A percentile compares a stretch with the other conserved stretches of the same genome.
Conservation (phyloP, 53 echinoderm and acorn worm genomes). For the Stichopus horrens region DNA sequence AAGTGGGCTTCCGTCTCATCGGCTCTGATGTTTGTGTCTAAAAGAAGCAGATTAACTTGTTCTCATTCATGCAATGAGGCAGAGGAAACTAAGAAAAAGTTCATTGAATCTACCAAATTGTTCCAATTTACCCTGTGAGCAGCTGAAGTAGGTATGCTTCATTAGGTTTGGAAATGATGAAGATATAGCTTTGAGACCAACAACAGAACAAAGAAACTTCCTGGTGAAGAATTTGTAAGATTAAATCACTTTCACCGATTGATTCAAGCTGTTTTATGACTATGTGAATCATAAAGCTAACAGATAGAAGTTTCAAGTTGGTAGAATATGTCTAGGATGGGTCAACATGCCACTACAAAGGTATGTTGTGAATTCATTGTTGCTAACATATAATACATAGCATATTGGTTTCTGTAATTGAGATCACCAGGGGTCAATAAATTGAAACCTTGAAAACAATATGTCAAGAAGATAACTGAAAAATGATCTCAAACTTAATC, state of each 20-base stretch:
- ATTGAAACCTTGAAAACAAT: too few relatives aligned
- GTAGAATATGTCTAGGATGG: too few relatives aligned
- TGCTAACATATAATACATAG: too few relatives aligned
- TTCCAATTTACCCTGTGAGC: neutral
- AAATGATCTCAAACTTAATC: too few relatives aligned
- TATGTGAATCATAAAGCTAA: constrained; percentile 34
- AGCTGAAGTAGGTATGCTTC: neutral
- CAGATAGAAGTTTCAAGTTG: neutral
- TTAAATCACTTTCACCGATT: neutral
- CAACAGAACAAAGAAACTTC: constrained; percentile 13
- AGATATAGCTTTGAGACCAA: neutral
- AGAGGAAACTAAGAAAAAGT: constrained; percentile 13
- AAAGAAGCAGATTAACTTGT: neutral
- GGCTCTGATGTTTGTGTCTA: neutral
- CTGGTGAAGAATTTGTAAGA: neutral
- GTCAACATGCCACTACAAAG: too few relatives aligned
- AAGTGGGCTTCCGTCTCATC: neutral
- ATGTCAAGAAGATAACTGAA: too few relatives aligned
- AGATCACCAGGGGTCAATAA: too few relatives aligned
- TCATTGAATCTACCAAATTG: neutral
- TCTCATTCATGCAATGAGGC: neutral
- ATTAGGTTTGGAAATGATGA: neutral
- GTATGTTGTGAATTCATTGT: too few relatives aligned
- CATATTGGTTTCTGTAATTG: too few relatives aligned
- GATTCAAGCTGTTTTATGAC: neutral